phyloP scores from a whole-genome alignment of 2,113 vertebrate species.

The Artemisiospiza belli region DNA sequence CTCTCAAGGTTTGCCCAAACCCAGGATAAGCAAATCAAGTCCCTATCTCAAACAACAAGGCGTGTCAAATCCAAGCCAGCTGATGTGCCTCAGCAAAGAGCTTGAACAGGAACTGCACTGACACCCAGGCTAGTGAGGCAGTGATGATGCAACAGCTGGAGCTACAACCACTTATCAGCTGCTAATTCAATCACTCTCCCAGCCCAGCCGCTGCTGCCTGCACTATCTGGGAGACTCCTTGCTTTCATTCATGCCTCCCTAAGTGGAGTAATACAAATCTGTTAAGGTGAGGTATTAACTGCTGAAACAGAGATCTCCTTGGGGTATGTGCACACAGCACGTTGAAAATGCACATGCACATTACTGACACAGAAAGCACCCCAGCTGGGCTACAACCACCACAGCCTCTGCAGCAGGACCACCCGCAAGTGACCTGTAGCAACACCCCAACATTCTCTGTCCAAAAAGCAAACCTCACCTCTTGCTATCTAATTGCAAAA shows the following conservation, averaged over 20 bases:
- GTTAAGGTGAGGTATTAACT: conserved; percentile 45
- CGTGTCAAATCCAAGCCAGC: not conserved
- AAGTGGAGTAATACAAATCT: conserved; percentile 28
- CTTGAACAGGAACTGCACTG: not conserved
- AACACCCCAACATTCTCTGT: not conserved
- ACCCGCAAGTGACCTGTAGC: not conserved
- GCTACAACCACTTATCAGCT: not conserved
- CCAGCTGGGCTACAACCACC: not conserved
- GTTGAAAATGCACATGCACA: not conserved
- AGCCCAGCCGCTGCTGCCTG: not conserved
- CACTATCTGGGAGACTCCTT: not conserved
- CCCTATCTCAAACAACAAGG: not conserved
- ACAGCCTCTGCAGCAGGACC: not conserved
- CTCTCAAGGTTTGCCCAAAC: not conserved
- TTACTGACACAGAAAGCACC: not conserved
- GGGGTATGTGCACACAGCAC: not conserved
- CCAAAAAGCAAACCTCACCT: not conserved
- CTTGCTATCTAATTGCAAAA: too few relatives aligned
- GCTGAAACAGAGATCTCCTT: not conserved
- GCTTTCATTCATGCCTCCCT: conserved; percentile 11
- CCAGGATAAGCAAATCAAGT: not conserved
- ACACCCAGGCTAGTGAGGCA: not conserved
- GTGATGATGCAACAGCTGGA: not conserved
- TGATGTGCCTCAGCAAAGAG: not conserved
- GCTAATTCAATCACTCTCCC: conserved; percentile 27